Base-by-base conservation (phyloP, 2,888 invertebrate species). In the Eupsilia transversa region DNA sequence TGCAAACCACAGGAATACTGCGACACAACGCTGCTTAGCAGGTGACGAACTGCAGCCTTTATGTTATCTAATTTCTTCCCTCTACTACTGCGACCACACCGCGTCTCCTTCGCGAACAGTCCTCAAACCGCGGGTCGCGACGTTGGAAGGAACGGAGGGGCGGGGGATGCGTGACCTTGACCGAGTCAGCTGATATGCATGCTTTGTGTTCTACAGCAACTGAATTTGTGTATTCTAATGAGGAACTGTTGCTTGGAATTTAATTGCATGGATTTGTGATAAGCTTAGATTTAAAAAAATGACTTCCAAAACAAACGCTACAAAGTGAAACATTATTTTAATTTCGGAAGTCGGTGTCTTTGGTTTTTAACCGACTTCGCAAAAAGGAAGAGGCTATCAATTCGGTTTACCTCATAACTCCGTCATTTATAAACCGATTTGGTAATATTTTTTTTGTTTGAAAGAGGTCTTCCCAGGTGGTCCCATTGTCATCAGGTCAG, bases 91-190 rank as follows among this genome's bases (percentile, higher is more conserved):
- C 43, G 17, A 61, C 3, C 38, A 27, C 49, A 41, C 17, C 27
- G 6, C 23, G 20, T 2, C 7, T 33, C 4, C 35, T 38, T 35
- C 12, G 27, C 17, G 27, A n/a, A 14, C 0, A n/a, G 35, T 66
- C 35, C 76, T 27, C n/a, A 6, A 41, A n/a, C 27, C 30, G 43
- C 14, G 54, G 43, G 7, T 7, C 23, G 35, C 43, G 12, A 9
- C n/a, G 12, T 7, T 14, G 30, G 20, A 2, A 2, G 57, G n/a
- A 2, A 14, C 17, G 23, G 54, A 0, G 23, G 52, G 43, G 60
- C 3, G 43, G 73, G 30, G 52, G 33, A 33, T 38, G 27, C 3
- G 5, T 59, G 75, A 65, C 64, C 74, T 75, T 74, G 74, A 59
- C 74, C 74, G 64, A 64, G 49, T 65, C 74, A 43, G 65, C 41